Conservation (phyloP, 2,888 invertebrate species). For the Pseudeuparius sepicola region DNA sequence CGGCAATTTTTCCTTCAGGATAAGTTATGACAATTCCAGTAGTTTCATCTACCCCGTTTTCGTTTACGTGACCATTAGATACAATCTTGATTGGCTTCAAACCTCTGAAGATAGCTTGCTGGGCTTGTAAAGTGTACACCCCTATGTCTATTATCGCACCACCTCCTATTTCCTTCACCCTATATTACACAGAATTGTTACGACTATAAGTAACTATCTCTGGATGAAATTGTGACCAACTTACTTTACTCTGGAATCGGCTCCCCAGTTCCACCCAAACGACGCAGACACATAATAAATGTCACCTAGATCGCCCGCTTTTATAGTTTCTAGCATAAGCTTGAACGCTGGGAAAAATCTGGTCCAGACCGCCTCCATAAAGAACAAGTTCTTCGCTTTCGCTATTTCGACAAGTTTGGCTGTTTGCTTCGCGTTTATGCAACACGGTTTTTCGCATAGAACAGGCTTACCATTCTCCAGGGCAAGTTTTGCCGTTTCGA, state of each 20-base stretch:
- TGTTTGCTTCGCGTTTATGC: slow-evolving; percentile 66
- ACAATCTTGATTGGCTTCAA: slow-evolving; percentile 56
- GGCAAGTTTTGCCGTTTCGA: slow-evolving; percentile 57
- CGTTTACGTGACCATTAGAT: slow-evolving; percentile 57
- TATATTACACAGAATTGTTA: too few relatives aligned
- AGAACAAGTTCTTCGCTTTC: slow-evolving; percentile 58
- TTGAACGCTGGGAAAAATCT: slow-evolving; percentile 72
- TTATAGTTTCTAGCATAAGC: slow-evolving; percentile 55
- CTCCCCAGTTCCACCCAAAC: too few relatives aligned
- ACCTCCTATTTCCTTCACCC: slow-evolving; percentile 49
- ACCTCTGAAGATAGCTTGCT: slow-evolving; percentile 54
- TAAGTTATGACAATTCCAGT: slow-evolving; percentile 54
- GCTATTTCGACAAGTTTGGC: slow-evolving; percentile 51
- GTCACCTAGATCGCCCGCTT: slow-evolving; percentile 58
- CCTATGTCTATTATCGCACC: slow-evolving; percentile 67
- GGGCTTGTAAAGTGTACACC: slow-evolving; percentile 61
- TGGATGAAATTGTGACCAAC: too few relatives aligned
- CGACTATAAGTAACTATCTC: too few relatives aligned
- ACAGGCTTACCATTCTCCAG: slow-evolving; percentile 76
- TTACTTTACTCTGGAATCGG: too few relatives aligned
- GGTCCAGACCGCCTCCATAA: slow-evolving; percentile 88
- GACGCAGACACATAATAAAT: too few relatives aligned
- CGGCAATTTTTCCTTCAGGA: slow-evolving; percentile 51
- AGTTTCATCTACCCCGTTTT: slow-evolving; percentile 57
- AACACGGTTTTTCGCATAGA: slow-evolving; percentile 83